phyloP scores from a whole-genome alignment of 2,113 vertebrate species.

The Hoplias malabaricus region DNA sequence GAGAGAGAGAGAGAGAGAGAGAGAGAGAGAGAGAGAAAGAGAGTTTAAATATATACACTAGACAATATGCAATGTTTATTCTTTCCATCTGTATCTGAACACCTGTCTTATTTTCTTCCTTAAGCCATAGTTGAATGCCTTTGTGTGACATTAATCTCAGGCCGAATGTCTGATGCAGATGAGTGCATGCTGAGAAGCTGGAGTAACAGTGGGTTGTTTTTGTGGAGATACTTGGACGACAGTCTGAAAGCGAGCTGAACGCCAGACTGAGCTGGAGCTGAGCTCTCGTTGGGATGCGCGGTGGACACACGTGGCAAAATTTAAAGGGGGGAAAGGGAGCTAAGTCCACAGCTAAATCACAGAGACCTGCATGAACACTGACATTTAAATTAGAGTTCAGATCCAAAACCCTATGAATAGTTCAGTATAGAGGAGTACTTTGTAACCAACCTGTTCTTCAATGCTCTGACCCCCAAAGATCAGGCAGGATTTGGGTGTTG shows the following conservation, averaged over 20 bases:
- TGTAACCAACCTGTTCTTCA: no score
- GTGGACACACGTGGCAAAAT: slow-evolving; percentile 31
- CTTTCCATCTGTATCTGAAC: no score
- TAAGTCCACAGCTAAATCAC: background rate
- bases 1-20: no score
- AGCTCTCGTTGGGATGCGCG: background rate
- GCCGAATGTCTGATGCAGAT: background rate
- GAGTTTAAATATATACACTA: background rate
- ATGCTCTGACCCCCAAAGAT: no score
- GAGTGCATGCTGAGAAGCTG: slow-evolving; percentile 2
- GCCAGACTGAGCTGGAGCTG: slow-evolving; percentile 43
- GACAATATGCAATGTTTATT: background rate
- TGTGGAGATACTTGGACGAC: slow-evolving; percentile 33
- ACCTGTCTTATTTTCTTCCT: background rate
- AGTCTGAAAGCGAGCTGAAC: slow-evolving; percentile 52
- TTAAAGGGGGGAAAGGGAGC: background rate
- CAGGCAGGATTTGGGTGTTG: no score
- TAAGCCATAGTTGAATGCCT: background rate
- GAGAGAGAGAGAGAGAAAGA: no score
- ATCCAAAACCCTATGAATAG: no score
- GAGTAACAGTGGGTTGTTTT: slow-evolving; percentile 37
- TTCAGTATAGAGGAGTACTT: no score
- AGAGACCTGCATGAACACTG: background rate
- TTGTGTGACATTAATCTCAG: background rate
- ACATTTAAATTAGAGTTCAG: background rate